Evolutionary conservation across 2,797 vertebrate genomes (phyloP), one percentile per base, ranked within the genome.

Genomic region (Ispidina lecontei): DNA sequence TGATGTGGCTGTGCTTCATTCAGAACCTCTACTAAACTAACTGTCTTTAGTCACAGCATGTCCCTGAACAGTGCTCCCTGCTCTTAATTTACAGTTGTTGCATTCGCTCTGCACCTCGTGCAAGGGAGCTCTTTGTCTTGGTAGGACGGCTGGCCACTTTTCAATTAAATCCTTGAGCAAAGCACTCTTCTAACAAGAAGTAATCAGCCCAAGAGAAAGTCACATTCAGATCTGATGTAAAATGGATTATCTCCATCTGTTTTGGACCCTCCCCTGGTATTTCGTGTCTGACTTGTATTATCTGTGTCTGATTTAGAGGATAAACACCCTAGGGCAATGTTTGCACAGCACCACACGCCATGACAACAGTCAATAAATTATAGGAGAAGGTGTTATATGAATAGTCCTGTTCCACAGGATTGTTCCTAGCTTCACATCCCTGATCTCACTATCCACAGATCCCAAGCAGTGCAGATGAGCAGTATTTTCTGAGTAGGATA

Each of bases 301-400:
- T 91, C 79, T 88, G 74, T 91, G 67, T 77, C 93, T 95, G 90
- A 95, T 95, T 95, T 90, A 95, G 69, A 91, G 90, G 87, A 91
- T 86, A 95, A 93, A 86, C 77, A 87, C 90, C 79, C 62, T n/a
- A 58, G 91, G 91, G 89, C 88, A 74, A 31, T 90, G 82, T 94
- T 95, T 94, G 82, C 78, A 65, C 82, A 91, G 63, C 69, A 80
- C 71, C 73, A 78, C 84, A 80, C 86, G 71, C 75, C 35, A 35
- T 82, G 93, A 95, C 90, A 93, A 75, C 73, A 79, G 79, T 88
- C 89, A 91, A 89, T 96, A 95, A 86, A 92, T 96, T 90, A 85
- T 7, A 44, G 60, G 26, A 55, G 78, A 84, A 79, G 29, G 39
- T 69, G 85, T 56, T 56, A 56, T 56, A 33, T 19, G 31, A 56